These are phyloP conservation scores for Tillus elongatus DNA, from an alignment of 2,888 invertebrate species.

Conservation along the genomic window DNA sequence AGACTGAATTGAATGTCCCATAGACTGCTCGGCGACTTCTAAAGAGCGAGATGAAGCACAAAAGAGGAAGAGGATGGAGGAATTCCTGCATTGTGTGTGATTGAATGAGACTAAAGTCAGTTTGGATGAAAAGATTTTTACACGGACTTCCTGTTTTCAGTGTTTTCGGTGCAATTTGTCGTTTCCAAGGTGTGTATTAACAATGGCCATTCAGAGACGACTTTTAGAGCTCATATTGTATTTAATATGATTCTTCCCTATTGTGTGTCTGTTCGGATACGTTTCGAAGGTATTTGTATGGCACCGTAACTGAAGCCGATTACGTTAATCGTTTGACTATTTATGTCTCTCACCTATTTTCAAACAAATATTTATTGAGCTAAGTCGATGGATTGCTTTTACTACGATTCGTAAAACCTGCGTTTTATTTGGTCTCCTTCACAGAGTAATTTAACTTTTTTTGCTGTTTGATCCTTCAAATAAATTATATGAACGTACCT, in stretches of 20 bases:
- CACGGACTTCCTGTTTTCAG: constrained; percentile 44
- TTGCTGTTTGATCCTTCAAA: too few species aligned
- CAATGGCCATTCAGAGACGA: constrained; percentile 39
- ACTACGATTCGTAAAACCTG: too few species aligned
- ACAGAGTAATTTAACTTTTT: too few species aligned
- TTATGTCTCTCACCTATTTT: not conserved
- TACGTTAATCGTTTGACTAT: constrained; percentile 32
- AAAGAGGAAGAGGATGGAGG: too few species aligned
- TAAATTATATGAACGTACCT: too few species aligned
- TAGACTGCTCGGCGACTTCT: too few species aligned
- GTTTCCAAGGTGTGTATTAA: constrained; percentile 38
- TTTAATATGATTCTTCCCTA: constrained; percentile 36
- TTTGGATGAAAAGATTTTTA: constrained; percentile 37
- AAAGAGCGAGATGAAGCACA: too few species aligned
- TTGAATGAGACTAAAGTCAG: constrained; percentile 32
- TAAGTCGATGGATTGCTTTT: too few species aligned
- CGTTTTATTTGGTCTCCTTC: too few species aligned
- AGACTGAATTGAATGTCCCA: too few species aligned
- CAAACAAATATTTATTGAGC: too few species aligned
- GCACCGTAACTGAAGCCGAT: constrained; percentile 30
- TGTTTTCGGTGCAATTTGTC: constrained; percentile 45
- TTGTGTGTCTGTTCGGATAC: constrained; percentile 21
- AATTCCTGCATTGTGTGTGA: too few species aligned
- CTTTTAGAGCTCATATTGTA: constrained; percentile 42
- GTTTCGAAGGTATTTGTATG: constrained; percentile 6